phyloP scores from a whole-genome alignment of 2,888 invertebrate species.

The Orchestes rusci region DNA sequence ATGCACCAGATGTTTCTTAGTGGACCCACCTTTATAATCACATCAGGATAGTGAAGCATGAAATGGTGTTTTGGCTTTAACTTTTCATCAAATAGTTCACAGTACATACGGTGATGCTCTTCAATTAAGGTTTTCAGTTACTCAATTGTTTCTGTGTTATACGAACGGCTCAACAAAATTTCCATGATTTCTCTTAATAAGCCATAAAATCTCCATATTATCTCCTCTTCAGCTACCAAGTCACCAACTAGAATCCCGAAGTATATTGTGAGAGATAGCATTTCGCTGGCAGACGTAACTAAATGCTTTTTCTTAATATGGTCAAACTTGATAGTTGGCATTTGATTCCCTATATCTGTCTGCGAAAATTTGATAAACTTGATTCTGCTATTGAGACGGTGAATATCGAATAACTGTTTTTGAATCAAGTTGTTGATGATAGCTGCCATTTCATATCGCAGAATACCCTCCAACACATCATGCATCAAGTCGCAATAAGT shows the following conservation, averaged over 20 bases:
- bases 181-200: slow-evolving; percentile 3
- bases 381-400: slow-evolving; percentile 6
- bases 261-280: slow-evolving; percentile 4
- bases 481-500: slow-evolving; percentile 11
- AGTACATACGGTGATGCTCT: too few relatives aligned
- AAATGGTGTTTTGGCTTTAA: slow-evolving; percentile 21
- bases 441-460: slow-evolving; percentile 10
- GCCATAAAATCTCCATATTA: neutral
- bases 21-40: slow-evolving; percentile 19
- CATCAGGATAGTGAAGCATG: slow-evolving; percentile 17
- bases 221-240: neutral
- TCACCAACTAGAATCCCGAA: slow-evolving; percentile 4
- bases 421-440: slow-evolving; percentile 5
- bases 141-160: too few relatives aligned
- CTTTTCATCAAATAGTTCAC: slow-evolving; percentile 2
- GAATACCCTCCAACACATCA: slow-evolving; percentile 10
- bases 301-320: slow-evolving; percentile 12
- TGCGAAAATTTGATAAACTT: slow-evolving; percentile 8
- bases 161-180: slow-evolving; percentile 1
- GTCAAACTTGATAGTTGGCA: slow-evolving; percentile 7
- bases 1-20: slow-evolving; percentile 16
- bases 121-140: too few relatives aligned
- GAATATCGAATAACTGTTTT: neutral
- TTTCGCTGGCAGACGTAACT: slow-evolving; percentile 8
- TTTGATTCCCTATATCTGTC: slow-evolving; percentile 3